Base-by-base conservation (phyloP, 1,140 invertebrate genomes). In the Brachionus rotundiformis region DNA sequence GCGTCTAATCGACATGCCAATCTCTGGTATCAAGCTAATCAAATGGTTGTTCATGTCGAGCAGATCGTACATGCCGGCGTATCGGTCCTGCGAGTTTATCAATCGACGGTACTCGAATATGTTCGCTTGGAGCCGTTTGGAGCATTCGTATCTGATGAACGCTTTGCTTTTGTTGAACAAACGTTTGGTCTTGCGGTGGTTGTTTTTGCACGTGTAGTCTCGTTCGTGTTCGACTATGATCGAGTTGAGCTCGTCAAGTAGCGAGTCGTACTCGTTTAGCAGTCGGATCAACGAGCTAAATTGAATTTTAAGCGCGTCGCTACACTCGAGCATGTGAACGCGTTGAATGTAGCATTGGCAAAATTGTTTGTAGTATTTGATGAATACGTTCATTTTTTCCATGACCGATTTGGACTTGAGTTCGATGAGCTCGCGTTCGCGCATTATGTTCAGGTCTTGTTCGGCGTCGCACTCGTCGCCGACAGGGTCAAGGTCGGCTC, bases 31-130 rank as follows among this genome's bases (percentile, higher is more conserved):
- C 1, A 79, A 25, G 27, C 76, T 79, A 7, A 79, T 79, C 76
- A 79, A 79, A 59, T 79, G 59, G 13, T 79, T 79, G 47, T 79
- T 79, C 44, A 59, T 59, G 19, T 79, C 76, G 8, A 79, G 13
- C 47, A 79, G 25, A 31, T 79, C 76, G 19, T 79, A 79, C 76
- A 79, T 79, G 29, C 76, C 76, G 16, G 76, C 76, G 27, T 79
- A 79, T n/a, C 76, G 27, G 33, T 79, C 76, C 36, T 79, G 76
- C 25, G 76, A 79, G 33, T 79, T 79, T 10, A 79, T 79, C 10
- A 59, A 10, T 33, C 76, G 19, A 0, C 76, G 29, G 23, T 79
- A 79, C 23, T 79, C 76, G 13, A 79, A 79, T 33, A 79, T 79
- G 47, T 79, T 79, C 7, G 76, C 13, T 23, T 79, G 76, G 10